Conservation (phyloP, 2,888 invertebrate genomes). For the Auanema sp. region DNA sequence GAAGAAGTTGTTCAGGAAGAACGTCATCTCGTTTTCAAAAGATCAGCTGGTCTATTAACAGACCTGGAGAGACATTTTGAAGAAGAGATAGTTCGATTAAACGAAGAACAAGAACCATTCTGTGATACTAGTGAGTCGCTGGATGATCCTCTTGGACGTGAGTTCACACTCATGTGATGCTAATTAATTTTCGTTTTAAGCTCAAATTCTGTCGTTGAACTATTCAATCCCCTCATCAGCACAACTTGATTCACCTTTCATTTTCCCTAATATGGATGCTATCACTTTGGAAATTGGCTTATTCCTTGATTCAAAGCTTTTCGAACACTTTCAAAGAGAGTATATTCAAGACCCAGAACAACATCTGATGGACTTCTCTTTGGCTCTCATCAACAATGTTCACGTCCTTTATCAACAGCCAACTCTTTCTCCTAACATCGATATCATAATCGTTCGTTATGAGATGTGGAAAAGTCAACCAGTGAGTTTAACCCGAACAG, state of each 20-base stretch:
- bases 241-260: constrained; percentile 59
- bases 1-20: constrained; percentile 40
- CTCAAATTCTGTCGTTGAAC: constrained; percentile 48
- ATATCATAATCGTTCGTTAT: constrained; percentile 62
- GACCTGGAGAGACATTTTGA: constrained; percentile 37
- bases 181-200: constrained; percentile 33
- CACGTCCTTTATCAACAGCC: constrained; percentile 61
- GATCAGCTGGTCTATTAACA: constrained; percentile 50
- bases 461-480: constrained; percentile 64
- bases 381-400: constrained; percentile 63
- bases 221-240: constrained; percentile 61
- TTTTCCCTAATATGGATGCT: constrained; percentile 63
- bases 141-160: constrained; percentile 44
- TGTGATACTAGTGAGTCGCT: constrained; percentile 60
- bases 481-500: constrained; percentile 37
- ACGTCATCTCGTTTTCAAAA: constrained; percentile 58
- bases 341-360: constrained; percentile 59
- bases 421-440: constrained; percentile 58
- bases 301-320: constrained; percentile 62
- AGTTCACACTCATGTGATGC: too few species aligned
- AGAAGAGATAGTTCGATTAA: constrained; percentile 39
- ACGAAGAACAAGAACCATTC: constrained; percentile 51
- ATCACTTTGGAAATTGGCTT: constrained; percentile 62
- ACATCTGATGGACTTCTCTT: constrained; percentile 61
- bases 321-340: constrained; percentile 57